Evolutionary conservation across 2,113 vertebrate species (phyloP).

Genomic region (Elephantulus edwardii): DNA sequence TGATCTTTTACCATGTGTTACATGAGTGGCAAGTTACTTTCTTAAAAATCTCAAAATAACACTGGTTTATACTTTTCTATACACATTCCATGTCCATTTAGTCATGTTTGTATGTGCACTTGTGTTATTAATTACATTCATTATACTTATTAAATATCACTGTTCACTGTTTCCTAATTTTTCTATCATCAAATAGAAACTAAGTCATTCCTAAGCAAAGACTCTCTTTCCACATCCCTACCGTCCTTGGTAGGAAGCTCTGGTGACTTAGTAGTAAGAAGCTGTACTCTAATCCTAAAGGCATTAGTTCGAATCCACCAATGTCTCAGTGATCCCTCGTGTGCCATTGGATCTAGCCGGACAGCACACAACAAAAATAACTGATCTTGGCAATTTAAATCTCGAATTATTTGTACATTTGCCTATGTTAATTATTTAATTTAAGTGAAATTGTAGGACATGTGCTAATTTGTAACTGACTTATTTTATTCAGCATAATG

Average conservation of each 20-base stretch:
- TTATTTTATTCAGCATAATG: neutral
- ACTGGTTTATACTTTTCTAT: neutral
- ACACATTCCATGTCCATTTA: no score
- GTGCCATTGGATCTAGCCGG: no score
- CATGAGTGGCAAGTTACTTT: neutral
- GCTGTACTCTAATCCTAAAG: no score
- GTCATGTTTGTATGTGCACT: neutral
- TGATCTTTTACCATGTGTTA: neutral
- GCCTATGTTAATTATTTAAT: neutral
- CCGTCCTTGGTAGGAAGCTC: neutral
- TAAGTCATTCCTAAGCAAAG: neutral
- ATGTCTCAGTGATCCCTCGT: no score
- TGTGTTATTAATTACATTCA: neutral
- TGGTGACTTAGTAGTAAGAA: no score
- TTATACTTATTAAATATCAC: neutral
- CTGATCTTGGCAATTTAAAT: no score
- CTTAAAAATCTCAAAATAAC: neutral
- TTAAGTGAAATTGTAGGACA: neutral
- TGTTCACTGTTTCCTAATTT: neutral
- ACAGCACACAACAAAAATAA: no score
- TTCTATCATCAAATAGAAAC: neutral
- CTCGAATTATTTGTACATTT: neutral
- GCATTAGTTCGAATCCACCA: no score
- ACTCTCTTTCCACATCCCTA: neutral
- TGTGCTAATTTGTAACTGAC: neutral